phyloP scores from a whole-genome alignment of 64 coral and sea anemone species.

The Pocillopora damicornis region DNA sequence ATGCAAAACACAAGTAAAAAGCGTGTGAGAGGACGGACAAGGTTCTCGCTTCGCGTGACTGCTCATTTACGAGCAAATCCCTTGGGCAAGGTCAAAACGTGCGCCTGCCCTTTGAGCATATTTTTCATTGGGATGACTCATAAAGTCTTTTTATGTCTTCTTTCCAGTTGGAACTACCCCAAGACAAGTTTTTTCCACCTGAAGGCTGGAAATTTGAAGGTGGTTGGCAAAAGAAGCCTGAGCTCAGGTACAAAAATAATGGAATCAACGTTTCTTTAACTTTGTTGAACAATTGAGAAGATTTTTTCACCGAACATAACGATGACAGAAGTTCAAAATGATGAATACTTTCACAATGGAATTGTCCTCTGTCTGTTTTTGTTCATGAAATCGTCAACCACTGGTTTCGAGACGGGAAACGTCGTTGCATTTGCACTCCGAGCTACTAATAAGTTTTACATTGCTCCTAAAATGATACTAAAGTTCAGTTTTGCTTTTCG shows the following conservation, averaged over 20 bases:
- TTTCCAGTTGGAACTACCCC: conserved; percentile 42
- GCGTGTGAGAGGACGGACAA: background rate
- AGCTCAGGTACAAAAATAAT: conserved; percentile 35
- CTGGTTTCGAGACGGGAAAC: too few relatives aligned
- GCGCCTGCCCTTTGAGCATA: background rate
- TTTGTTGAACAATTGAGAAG: too few relatives aligned
- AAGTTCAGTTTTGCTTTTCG: background rate
- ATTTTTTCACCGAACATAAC: too few relatives aligned
- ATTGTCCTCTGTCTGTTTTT: background rate
- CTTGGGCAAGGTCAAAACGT: too few relatives aligned
- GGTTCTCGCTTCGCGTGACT: too few relatives aligned
- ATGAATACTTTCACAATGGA: background rate
- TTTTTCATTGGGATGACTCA: background rate
- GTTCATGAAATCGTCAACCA: too few relatives aligned
- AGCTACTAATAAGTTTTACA: too few relatives aligned
- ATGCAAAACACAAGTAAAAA: background rate
- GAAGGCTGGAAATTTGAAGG: conserved; percentile 68
- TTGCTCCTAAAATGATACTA: too few relatives aligned
- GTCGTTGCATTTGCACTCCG: too few relatives aligned
- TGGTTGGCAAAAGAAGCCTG: conserved; percentile 67
- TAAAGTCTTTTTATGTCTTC: background rate
- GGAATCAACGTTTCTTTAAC: too few relatives aligned
- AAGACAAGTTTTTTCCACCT: conserved; percentile 62
- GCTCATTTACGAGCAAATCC: too few relatives aligned
- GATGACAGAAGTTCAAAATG: too few relatives aligned